A percentile compares a stretch with the other conserved stretches of the same genome.
phyloP scores from a whole-genome alignment of 2,888 invertebrate genomes.

The Papilio protenor region DNA sequence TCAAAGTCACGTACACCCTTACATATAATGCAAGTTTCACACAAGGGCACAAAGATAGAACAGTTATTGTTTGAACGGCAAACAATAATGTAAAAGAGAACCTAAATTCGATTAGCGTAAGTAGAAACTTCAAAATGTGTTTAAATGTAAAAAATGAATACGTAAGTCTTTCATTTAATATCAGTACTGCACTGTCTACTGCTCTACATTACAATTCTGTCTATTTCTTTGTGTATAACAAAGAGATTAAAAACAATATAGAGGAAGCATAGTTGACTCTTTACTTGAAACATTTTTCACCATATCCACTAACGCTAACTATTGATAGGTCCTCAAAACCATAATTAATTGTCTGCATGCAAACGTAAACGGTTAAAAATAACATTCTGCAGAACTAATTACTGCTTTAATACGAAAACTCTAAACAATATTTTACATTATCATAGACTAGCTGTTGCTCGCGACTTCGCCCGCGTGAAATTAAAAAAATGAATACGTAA shows the following conservation, averaged over 20 bases:
- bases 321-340: no score
- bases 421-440: background rate
- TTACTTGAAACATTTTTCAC: no score
- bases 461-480: no score
- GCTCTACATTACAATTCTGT: background rate
- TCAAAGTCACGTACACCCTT: slow-evolving; percentile 19
- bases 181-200: background rate
- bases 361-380: background rate
- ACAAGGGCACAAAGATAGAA: background rate
- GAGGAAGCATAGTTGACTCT: no score
- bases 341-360: background rate
- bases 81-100: background rate
- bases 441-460: background rate
- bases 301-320: no score
- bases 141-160: no score
- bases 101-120: background rate
- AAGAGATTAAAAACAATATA: no score
- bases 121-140: background rate
- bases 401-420: background rate
- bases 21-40: background rate
- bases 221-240: no score
- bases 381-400: background rate
- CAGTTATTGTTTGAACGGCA: background rate
- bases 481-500: no score
- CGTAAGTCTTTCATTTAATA: no score